Percentiles rank a stretch among this genome's conserved stretches.
Conservation (phyloP, 2,113 vertebrate genomes). For the Perca fluviatilis region DNA sequence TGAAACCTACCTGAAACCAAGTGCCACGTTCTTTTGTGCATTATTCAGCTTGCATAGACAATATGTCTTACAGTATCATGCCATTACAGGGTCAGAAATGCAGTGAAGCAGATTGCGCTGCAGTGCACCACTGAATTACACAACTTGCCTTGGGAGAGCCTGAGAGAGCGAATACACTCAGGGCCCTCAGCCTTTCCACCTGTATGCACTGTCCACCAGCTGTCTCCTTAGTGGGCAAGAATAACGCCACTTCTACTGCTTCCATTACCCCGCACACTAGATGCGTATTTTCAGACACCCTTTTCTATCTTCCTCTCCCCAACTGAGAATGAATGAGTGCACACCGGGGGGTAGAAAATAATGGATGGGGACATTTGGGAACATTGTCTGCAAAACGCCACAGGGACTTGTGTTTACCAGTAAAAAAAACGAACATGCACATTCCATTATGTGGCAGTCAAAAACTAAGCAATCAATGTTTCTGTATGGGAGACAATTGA, state of each 20-base stretch:
- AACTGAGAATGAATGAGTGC: conserved; percentile 64
- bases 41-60: background rate
- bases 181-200: conserved; percentile 37
- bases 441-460: conserved; percentile 64
- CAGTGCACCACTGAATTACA: conserved; percentile 50
- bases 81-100: conserved; percentile 34
- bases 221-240: conserved; percentile 55
- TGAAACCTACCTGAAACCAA: background rate
- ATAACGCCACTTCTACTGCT: conserved; percentile 49
- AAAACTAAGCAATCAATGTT: conserved; percentile 59
- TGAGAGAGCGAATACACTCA: conserved; percentile 32
- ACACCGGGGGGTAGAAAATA: conserved; percentile 58
- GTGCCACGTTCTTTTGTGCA: background rate
- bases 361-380: conserved; percentile 68
- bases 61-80: conserved; percentile 1
- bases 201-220: conserved; percentile 30
- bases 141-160: conserved; percentile 29
- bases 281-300: conserved; percentile 59
- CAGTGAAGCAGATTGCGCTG: conserved; percentile 48
- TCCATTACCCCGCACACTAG: conserved; percentile 54
- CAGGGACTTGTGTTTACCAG: conserved; percentile 61
- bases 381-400: conserved; percentile 64
- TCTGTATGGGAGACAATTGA: conserved; percentile 52
- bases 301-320: conserved; percentile 54
- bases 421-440: conserved; percentile 56